phyloP scores from a whole-genome alignment of 2,797 vertebrate genomes.

The Pseudocheirus occidentalis region DNA sequence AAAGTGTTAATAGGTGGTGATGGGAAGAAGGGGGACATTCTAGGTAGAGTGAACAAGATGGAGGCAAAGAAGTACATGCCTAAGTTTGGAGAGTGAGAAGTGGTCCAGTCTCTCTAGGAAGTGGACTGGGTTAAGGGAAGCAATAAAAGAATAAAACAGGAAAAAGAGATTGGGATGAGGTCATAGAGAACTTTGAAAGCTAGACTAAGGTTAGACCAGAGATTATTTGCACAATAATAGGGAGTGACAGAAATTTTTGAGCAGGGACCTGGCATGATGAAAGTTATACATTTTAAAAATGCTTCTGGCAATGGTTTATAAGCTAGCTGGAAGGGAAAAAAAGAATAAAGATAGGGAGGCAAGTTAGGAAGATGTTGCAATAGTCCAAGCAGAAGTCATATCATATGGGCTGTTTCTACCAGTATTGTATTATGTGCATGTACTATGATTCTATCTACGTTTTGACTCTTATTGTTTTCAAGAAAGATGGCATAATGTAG shows the following conservation, averaged over 20 bases:
- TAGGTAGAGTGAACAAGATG: not conserved
- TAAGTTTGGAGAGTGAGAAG: not conserved
- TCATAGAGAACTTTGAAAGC: not conserved
- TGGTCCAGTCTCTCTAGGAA: not conserved
- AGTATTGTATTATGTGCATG: too few species aligned
- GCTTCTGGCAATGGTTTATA: not conserved
- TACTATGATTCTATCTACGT: too few species aligned
- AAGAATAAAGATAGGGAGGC: not conserved
- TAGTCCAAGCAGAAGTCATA: not conserved
- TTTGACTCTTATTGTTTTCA: too few species aligned
- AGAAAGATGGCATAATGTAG: too few species aligned
- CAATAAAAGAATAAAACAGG: not conserved
- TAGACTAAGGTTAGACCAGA: not conserved
- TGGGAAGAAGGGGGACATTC: not conserved
- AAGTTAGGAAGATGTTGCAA: not conserved
- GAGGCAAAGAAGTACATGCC: not conserved
- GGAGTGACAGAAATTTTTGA: not conserved
- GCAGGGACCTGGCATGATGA: not conserved
- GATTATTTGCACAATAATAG: not conserved
- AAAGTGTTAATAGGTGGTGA: not conserved
- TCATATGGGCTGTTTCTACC: too few species aligned
- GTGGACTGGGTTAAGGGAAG: not conserved
- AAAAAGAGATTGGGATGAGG: not conserved
- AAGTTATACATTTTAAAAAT: not conserved
- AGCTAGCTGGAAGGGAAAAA: not conserved